Base-by-base conservation (phyloP, 2,888 invertebrate species). In the Cephus rjabovi region DNA sequence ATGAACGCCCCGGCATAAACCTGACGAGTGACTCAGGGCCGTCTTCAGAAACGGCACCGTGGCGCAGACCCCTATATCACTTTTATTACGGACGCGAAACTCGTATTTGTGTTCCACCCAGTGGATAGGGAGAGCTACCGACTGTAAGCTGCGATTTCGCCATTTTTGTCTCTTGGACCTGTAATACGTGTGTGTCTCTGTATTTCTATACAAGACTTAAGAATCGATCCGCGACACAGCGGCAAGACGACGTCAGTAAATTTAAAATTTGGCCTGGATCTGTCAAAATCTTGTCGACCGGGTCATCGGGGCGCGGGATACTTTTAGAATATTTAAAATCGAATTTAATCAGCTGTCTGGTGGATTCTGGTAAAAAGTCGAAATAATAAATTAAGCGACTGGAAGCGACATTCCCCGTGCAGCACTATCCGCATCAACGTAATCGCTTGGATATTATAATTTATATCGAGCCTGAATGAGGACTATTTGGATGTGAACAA, bases 401-500 rank as follows among this genome's bases (percentile, higher is more conserved):
- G 11, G 30, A 23, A 74, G 74, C 74, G 79, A 81, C 82, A 81
- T 82, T 83, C 80, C 81, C 80, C 81, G 83, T 80, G 80, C 80
- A 81, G 83, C 76, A 83, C 86, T 81, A 86, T 87, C 83, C 87
- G 87, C 86, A 87, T 89, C 88, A 88, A 87, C 85, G 87, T 88
- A 88, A 89, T 89, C 86, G 88, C 87, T 84, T 84, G 85, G 83
- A 84, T 85, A 89, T 89, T 90, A 89, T 88, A 89, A 90, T 89
- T 90, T 87, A 90, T 87, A 86, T 84, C 86, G 82, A 82, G 82
- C 83, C 79, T 85, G 87, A 87, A 89, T 84, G 88, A 89, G 87
- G 86, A 88, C 88, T 86, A 88, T 90, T 89, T 87, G 86, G 86
- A 88, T 87, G 85, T 85, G 89, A 90, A 90, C 89, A 90, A 90